Conservation (phyloP, 2,888 invertebrate species). For the Hoplodrina ambigua region DNA sequence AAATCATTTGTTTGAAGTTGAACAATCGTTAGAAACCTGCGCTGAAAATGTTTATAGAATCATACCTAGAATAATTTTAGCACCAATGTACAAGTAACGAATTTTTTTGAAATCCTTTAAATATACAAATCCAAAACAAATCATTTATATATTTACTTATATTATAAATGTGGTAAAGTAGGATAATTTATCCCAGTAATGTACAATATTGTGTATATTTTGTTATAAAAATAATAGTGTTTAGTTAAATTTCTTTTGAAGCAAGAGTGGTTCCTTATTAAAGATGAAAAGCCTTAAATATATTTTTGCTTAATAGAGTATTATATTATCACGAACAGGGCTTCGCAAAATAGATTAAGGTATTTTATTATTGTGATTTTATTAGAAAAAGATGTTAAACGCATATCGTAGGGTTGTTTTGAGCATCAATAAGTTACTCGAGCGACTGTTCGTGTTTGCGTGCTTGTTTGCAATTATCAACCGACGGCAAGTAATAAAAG, state of each 20-base stretch:
- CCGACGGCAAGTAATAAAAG: neutral
- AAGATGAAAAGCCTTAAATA: conserved; percentile 50
- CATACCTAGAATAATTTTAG: conserved; percentile 23
- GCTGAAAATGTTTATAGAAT: conserved; percentile 22
- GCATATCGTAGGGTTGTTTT: conserved; percentile 48
- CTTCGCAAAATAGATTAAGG: conserved; percentile 53
- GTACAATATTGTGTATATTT: conserved; percentile 36
- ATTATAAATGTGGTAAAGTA: conserved; percentile 26
- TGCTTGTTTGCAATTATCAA: conserved; percentile 40
- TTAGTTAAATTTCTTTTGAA: conserved; percentile 44
- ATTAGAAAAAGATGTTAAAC: conserved; percentile 29
- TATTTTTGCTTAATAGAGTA: conserved; percentile 53
- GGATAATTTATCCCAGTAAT: conserved; percentile 49
- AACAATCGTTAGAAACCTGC: neutral
- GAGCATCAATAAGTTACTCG: conserved; percentile 19
- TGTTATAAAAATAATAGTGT: conserved; percentile 29
- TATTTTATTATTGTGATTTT: conserved; percentile 54
- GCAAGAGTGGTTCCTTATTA: conserved; percentile 28
- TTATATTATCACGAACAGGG: conserved; percentile 48
- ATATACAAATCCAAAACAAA: neutral
- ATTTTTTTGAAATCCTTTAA: conserved; percentile 22
- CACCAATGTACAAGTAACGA: conserved; percentile 41
- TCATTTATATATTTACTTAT: conserved; percentile 2
- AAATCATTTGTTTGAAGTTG: neutral
- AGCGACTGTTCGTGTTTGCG: conserved; percentile 24